Conservation (phyloP, 2,113 vertebrate species). For the Carettochelys insculpta region DNA sequence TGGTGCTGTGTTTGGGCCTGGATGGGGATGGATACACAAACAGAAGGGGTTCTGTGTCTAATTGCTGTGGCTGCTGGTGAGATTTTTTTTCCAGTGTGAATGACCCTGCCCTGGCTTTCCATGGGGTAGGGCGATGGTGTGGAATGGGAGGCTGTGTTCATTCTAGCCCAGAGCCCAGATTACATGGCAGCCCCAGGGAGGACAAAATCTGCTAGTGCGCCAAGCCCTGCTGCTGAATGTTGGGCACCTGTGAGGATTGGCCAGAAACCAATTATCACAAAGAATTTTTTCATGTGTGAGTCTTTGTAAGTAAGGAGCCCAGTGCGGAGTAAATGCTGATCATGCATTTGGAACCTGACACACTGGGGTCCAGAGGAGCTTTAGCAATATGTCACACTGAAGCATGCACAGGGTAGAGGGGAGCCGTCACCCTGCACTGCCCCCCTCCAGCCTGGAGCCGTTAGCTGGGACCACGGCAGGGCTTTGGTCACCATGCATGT, state of each 20-base stretch:
- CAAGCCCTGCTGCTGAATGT: background rate
- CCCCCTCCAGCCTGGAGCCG: background rate
- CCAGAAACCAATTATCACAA: conserved; percentile 57
- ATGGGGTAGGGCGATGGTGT: accelerated
- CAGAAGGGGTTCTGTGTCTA: background rate
- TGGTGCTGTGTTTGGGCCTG: too few relatives aligned
- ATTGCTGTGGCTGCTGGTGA: background rate
- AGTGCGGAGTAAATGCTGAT: background rate
- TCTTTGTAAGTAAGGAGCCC: conserved; percentile 5
- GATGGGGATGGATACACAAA: background rate
- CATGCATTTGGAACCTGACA: conserved; percentile 53
- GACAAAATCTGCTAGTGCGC: background rate
- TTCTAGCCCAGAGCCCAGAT: background rate
- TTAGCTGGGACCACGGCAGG: background rate
- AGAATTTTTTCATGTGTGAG: conserved; percentile 66
- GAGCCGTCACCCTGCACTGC: background rate
- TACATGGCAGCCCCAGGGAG: background rate
- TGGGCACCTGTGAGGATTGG: background rate
- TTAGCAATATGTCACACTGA: accelerated
- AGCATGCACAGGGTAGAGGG: accelerated
- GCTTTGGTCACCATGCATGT: background rate
- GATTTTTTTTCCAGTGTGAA: background rate
- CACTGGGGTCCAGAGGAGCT: accelerated
- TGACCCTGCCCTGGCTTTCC: background rate
- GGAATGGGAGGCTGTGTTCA: background rate